phyloP scores from a whole-genome alignment of 2,113 vertebrate species.

The Proteles cristata region DNA sequence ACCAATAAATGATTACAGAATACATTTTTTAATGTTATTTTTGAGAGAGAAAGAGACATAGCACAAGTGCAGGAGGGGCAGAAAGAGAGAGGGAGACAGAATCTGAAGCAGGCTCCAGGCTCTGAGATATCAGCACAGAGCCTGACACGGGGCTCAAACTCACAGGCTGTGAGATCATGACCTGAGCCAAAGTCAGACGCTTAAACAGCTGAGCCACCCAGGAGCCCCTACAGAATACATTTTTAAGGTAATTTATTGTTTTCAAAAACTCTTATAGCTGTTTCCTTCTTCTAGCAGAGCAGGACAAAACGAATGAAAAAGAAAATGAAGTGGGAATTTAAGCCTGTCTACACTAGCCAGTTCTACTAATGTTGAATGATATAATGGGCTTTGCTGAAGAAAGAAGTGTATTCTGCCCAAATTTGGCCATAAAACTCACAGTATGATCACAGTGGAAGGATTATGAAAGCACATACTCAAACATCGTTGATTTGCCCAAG shows the following conservation, averaged over 20 bases:
- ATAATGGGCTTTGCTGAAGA: neutral
- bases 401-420: neutral
- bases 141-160: no score
- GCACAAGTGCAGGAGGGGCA: no score
- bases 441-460: neutral
- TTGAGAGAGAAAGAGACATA: no score
- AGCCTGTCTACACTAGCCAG: neutral
- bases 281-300: neutral
- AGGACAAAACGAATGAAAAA: neutral
- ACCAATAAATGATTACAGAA: neutral
- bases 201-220: no score
- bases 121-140: no score
- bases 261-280: neutral
- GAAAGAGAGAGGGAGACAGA: no score
- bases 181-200: no score
- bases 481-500: neutral
- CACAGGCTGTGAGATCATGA: no score
- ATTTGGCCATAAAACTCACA: neutral
- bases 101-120: no score
- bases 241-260: neutral
- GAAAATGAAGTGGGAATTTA: slow-evolving; percentile 4
- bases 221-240: neutral
- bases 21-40: neutral
- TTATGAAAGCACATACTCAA: neutral
- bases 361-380: neutral